Percentiles rank a stretch among this genome's conserved stretches.
Evolutionary conservation across 2,113 vertebrate species (phyloP).

Genomic region (Noturus placidus): DNA sequence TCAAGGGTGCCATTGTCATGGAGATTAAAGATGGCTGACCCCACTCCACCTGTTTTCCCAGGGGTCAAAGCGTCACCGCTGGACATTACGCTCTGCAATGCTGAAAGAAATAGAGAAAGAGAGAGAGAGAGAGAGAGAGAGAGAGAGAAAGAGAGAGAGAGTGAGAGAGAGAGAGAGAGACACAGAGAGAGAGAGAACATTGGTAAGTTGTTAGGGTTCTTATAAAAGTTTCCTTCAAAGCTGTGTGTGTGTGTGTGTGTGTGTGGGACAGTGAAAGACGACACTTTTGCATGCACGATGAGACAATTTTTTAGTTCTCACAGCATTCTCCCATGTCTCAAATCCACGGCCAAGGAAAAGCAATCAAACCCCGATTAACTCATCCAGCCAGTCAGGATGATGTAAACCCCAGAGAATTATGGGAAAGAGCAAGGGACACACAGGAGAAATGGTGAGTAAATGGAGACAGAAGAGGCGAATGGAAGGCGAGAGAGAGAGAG

Average conservation of each 20-base stretch:
- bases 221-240: too few relatives aligned
- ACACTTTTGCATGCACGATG: constrained; percentile 33
- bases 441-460: constrained; percentile 4
- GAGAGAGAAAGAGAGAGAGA: too few relatives aligned
- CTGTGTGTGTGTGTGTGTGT: constrained; percentile 29
- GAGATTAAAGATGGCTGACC: constrained; percentile 82
- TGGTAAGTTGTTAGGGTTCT: too few relatives aligned
- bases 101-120: constrained; percentile 63
- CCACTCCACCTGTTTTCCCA: constrained; percentile 86
- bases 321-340: constrained; percentile 37
- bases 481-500: not conserved
- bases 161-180: too few relatives aligned
- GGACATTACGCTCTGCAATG: constrained; percentile 91
- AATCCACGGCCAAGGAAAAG: constrained; percentile 36
- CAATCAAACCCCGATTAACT: constrained; percentile 45
- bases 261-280: not conserved
- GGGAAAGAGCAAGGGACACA: not conserved
- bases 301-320: constrained; percentile 29
- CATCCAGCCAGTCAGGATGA: constrained; percentile 47
- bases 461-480: constrained; percentile 3
- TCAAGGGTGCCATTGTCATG: constrained; percentile 89
- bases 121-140: constrained; percentile 37
- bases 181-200: too few relatives aligned
- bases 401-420: constrained; percentile 57
- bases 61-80: constrained; percentile 83